phyloP scores from a whole-genome alignment of 2,113 vertebrate species.

The Tachuris rubrigastra region DNA sequence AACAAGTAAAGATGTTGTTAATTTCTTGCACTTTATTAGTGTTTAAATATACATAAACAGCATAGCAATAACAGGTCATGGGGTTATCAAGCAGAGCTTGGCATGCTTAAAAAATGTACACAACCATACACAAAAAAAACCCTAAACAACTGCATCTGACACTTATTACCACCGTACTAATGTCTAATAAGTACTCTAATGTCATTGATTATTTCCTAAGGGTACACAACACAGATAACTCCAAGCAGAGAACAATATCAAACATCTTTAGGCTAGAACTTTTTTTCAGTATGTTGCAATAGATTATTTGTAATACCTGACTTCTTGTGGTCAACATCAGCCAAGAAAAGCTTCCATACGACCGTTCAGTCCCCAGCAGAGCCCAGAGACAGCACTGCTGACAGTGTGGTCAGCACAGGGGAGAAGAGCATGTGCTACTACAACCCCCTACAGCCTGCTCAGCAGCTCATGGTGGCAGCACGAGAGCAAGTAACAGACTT shows the following conservation, averaged over 20 bases:
- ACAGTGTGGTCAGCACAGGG: not conserved
- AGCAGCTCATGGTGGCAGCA: not conserved
- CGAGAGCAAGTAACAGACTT: not conserved
- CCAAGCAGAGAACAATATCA: not conserved
- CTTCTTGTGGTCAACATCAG: not conserved
- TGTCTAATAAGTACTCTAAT: not conserved
- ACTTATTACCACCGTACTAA: not conserved
- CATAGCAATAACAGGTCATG: not conserved
- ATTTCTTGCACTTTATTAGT: not conserved
- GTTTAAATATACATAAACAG: not conserved
- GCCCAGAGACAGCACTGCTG: not conserved
- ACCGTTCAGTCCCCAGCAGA: not conserved
- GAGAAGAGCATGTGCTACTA: too few relatives aligned
- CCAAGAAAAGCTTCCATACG: not conserved
- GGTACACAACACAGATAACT: not conserved
- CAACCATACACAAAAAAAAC: not conserved
- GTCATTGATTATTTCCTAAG: not conserved
- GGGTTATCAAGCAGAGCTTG: not conserved
- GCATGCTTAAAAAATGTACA: not conserved
- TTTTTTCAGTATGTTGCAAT: not conserved
- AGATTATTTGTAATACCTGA: not conserved
- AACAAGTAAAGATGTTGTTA: not conserved
- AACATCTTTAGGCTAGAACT: not conserved
- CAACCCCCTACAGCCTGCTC: not conserved
- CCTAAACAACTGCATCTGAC: not conserved